Evolutionary conservation across 2,888 invertebrate species (phyloP).

Genomic region (Leucophora obtusa): DNA sequence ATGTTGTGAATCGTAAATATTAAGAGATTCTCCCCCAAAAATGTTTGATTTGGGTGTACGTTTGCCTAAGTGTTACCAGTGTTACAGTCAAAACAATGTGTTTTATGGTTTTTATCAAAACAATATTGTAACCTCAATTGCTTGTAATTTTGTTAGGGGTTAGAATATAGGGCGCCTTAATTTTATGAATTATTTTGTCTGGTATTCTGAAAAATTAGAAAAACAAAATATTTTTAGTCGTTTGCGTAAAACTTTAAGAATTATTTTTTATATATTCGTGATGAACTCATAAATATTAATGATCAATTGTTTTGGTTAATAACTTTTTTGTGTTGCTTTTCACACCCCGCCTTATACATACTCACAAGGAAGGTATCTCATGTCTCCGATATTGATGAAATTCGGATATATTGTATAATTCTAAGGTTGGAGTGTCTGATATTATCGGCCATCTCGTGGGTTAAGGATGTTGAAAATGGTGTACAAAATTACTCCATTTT

Average conservation of each 20-base stretch:
- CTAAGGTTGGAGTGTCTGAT: no score
- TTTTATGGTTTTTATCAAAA: slow-evolving; percentile 32
- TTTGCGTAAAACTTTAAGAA: neutral
- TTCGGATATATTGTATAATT: no score
- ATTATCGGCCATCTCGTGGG: no score
- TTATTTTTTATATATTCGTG: neutral
- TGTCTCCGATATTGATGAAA: no score
- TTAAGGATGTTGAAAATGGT: no score
- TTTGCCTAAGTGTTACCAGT: slow-evolving; percentile 16
- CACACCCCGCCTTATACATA: slow-evolving; percentile 26
- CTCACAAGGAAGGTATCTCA: no score
- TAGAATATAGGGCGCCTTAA: slow-evolving; percentile 17
- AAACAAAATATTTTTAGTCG: neutral
- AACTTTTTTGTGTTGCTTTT: neutral
- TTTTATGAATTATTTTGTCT: slow-evolving; percentile 8
- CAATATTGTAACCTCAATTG: slow-evolving; percentile 9
- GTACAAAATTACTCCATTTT: no score
- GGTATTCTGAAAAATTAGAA: slow-evolving; percentile 5
- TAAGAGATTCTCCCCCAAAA: slow-evolving; percentile 7
- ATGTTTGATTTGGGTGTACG: neutral
- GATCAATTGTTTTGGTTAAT: slow-evolving; percentile 8
- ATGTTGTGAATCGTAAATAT: slow-evolving; percentile 20
- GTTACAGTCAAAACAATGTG: slow-evolving; percentile 51
- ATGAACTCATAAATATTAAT: slow-evolving; percentile 45
- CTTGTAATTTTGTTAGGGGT: neutral